phyloP scores from a whole-genome alignment of 2,888 invertebrate genomes.

The Bursaphelenchus okinawaensis region DNA sequence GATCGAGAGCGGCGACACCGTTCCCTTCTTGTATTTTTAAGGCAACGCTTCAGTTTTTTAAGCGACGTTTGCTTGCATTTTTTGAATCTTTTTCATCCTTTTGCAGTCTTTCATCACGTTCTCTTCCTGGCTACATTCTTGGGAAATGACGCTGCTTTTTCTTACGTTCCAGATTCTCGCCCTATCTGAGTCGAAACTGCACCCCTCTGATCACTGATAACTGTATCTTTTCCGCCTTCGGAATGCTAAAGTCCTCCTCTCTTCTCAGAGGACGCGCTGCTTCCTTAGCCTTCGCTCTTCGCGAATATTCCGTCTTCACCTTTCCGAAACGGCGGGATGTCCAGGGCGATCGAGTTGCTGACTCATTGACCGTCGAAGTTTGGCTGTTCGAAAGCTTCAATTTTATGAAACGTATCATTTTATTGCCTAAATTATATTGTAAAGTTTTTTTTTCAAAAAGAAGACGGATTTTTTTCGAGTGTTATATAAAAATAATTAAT shows the following conservation, averaged over 20 bases:
- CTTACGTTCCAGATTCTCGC: too few relatives aligned
- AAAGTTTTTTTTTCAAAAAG: background rate
- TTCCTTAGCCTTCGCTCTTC: background rate
- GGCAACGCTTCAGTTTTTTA: too few relatives aligned
- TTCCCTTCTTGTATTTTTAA: background rate
- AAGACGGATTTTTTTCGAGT: too few relatives aligned
- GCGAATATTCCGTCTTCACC: background rate
- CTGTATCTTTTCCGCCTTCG: too few relatives aligned
- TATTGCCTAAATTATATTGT: background rate
- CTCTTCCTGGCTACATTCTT: background rate
- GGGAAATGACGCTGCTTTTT: too few relatives aligned
- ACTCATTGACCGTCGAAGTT: background rate
- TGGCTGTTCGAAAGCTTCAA: background rate
- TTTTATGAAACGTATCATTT: background rate
- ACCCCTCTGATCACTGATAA: too few relatives aligned
- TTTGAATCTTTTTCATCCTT: background rate
- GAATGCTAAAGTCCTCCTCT: background rate
- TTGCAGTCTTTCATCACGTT: background rate
- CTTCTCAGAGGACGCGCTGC: too few relatives aligned
- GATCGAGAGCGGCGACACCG: background rate
- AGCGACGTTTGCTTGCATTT: background rate
- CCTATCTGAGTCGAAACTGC: too few relatives aligned
- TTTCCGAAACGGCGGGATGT: background rate
- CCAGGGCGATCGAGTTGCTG: background rate
- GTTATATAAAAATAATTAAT: background rate